Base-by-base conservation (phyloP, 2,888 invertebrate species). In the Melitaea athalia region DNA sequence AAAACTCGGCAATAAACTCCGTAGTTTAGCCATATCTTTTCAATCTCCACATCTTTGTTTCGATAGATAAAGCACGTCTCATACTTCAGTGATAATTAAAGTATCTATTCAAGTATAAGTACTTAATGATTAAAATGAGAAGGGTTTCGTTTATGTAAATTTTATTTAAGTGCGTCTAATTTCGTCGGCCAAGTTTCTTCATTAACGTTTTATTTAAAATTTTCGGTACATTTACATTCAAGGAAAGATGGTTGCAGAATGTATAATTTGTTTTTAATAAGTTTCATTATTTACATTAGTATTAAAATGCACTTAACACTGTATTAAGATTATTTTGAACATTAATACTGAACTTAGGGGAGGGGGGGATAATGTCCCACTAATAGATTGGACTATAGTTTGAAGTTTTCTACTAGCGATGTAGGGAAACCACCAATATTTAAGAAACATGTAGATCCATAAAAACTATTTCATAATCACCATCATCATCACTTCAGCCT, bases 111-210 rank as follows among this genome's bases (percentile, higher is more conserved):
- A 42, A 55, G 45, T 60, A 43, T 53, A 65, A 65, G 52, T 53
- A 61, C 66, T 53, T 17, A 57, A 55, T 57, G 62, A 62, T 62
- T 67, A 52, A 55, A 49, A 62, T 24, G 60, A 43, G 61, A 62
- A 62, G 61, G 57, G 62, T 53, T 62, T 57, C 55, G 45, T 62
- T 67, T 62, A 67, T 67, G 66, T 62, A 62, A 67, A 67, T 67
- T 61, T 47, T 49, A 49, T 7, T 61, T 66, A 66, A 62, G 62
- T 49, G 38, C 61, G 24, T 62, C 55, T 62, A 62, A 67, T 67
- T 67, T 45, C 42, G 47, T 17, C 61, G 43, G 66, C 55, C 42
- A 61, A 67, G 49, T 62, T 61, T 61, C 47, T 61, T 67, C 66
- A 67, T 67, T 67, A 57, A 49, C 66, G 61, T 67, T 67, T 62